A percentile compares a stretch with the other conserved stretches of the same genome.
Evolutionary conservation across 2,888 invertebrate species (phyloP).

Genomic region (Habrosyne pyritoides): DNA sequence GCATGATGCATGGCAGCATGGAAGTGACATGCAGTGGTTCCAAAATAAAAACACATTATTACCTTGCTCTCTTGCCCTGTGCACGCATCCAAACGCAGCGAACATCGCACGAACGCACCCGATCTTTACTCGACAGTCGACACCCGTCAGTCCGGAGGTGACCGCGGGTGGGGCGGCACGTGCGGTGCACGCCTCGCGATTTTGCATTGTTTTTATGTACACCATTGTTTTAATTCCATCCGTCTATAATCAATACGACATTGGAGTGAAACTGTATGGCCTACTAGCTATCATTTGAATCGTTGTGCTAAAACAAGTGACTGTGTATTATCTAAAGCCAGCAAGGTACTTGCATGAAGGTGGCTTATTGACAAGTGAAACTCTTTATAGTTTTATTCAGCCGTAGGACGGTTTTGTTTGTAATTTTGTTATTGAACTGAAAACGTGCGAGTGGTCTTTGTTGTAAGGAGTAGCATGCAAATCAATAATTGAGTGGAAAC

Average conservation of each 20-base stretch:
- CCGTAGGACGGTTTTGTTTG: conserved; percentile 59
- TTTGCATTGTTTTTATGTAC: conserved; percentile 74
- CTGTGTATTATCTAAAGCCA: conserved; percentile 45
- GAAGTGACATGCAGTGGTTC: conserved; percentile 49
- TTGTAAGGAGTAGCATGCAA: conserved; percentile 69
- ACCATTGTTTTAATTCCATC: conserved; percentile 73
- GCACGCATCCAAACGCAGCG: conserved; percentile 55
- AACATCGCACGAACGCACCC: conserved; percentile 69
- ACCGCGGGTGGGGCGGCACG: conserved; percentile 82
- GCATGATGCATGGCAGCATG: conserved; percentile 13
- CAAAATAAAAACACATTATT: conserved; percentile 58
- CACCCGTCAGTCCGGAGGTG: conserved; percentile 69
- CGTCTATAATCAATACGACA: conserved; percentile 72
- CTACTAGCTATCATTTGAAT: conserved; percentile 47
- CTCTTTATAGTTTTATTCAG: conserved; percentile 68
- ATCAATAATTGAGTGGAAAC: conserved; percentile 74
- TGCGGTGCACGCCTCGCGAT: conserved; percentile 78
- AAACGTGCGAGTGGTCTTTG: conserved; percentile 68
- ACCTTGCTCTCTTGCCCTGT: conserved; percentile 46
- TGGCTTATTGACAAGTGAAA: conserved; percentile 80
- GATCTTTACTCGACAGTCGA: conserved; percentile 60
- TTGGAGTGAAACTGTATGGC: conserved; percentile 60
- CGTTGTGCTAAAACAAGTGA: conserved; percentile 50
- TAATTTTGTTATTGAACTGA: conserved; percentile 66
- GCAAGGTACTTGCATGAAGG: conserved; percentile 45